Evolutionary conservation across 2,888 invertebrate species (phyloP), one percentile per base, ranked within the genome.

Genomic region (Ariolimax columbianus): DNA sequence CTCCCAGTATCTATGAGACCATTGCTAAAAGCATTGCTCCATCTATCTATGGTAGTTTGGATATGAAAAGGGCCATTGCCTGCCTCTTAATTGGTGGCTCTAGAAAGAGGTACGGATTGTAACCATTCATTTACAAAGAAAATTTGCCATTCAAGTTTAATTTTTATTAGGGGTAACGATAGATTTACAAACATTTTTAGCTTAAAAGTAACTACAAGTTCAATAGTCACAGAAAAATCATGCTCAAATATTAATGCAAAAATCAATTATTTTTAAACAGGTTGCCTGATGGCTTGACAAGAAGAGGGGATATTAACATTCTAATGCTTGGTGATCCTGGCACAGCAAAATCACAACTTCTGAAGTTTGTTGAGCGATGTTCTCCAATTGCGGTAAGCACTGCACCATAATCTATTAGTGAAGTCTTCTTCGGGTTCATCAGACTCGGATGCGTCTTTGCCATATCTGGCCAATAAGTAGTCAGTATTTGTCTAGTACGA

Each of bases 271-370:
- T 19, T 70, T n/a, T 43, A 17, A 36, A 0, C 86, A 95, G 95
- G 87, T 95, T 99, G 90, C 99, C 99, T 0, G 99, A 99, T 94
- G 99, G 99, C 0, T 95, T 99, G 85, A 97, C 97, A 0, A 96
- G 99, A 23, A 96, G 99, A 93, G 99, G 99, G 4, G 99, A 99
- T 93, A 98, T 99, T 89, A 99, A 99, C 93, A 95, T 99, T 38
- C 95, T 99, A 26, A 95, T 99, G 86, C 95, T 99, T 47, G 99
- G 99, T 70, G 99, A 99, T 95, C 99, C 99, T 0, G 99, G 99
- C 91, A 99, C 99, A 0, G 99, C 99, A n/a, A 99, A 99, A 94
- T 98, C 98, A 0, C 99, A 99, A 94, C 95, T 99, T 85, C 95
- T 99, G 19, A 99, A 99, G 95, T 99, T 99, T 93, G 99, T 98